Base-by-base conservation (phyloP, 2,888 invertebrate genomes). In the Hypsopygia costalis region DNA sequence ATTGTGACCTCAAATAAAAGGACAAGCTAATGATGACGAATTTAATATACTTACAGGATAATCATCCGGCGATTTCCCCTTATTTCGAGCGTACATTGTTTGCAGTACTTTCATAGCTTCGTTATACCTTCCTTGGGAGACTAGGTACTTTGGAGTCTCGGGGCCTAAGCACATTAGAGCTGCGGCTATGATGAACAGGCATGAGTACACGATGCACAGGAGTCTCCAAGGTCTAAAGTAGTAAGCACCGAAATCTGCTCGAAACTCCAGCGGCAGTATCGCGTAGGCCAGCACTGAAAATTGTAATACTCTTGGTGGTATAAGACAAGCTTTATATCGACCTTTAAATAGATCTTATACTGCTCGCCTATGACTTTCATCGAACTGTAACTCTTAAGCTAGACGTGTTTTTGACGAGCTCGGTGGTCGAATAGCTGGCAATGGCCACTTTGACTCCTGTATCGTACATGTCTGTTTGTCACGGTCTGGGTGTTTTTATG, bases 61-160 rank as follows among this genome's bases (percentile, higher is more conserved):
- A 11, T 88, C 82, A 1, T 79, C 67, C 0, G 69, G 64, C 6
- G 72, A 58, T 51, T 76, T 85, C 7, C 66, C 51, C 41, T 75
- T 82, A 50, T 89, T 89, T 7, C 58, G 64, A 1, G 89, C 79
- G 55, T 91, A 95, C 46, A 95, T 92, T 1, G 62, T 65, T 40
- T 86, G 83, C 25, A 96, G 65, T 20, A 93, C 89, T 29, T 75
- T 50, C n/a, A 95, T 60, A 0, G 95, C 93, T 50, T 91, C 91
- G 0, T 91, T 89, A 1, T 87, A 70, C 51, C 85, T 86, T 0
- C 93, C 93, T 55, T 92, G 92, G 0, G 93, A 90, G 7, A 94
- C 78, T 20, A 93, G 81, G 67, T 92, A 96, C 64, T 95, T 94
- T 0, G 96, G 96, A 55, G 94, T 96, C 69, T 96, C 96, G 0